These are phyloP conservation scores for Littorina saxatilis DNA, from an alignment of 1,140 invertebrate species.

Conservation along the genomic window DNA sequence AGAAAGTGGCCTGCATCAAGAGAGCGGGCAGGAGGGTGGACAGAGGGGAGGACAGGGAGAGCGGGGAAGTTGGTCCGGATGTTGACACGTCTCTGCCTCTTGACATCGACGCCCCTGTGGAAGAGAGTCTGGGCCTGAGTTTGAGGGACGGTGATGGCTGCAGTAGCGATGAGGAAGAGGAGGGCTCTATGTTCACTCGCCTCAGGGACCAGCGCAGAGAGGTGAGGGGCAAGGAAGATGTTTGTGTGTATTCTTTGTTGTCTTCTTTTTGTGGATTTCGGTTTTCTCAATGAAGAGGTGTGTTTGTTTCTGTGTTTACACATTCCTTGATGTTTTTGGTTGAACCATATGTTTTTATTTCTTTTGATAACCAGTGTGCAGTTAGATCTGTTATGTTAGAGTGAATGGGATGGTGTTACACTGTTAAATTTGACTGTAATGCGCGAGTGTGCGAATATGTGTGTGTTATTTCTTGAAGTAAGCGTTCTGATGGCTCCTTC, in stretches of 20 bases:
- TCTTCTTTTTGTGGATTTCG: background rate
- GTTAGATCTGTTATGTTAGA: too few species aligned
- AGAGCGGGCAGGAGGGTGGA: background rate
- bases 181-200: slow-evolving; percentile 20
- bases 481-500: too few species aligned
- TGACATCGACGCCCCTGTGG: background rate
- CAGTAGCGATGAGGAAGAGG: slow-evolving; percentile 13
- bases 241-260: background rate
- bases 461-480: too few species aligned
- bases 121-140: background rate
- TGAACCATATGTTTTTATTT: too few species aligned
- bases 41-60: background rate
- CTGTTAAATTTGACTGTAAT: too few species aligned
- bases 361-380: too few species aligned
- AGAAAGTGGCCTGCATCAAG: slow-evolving; percentile 6
- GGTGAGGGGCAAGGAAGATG: background rate
- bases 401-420: too few species aligned
- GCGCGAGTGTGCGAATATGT: too few species aligned
- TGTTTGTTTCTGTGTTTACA: too few species aligned
- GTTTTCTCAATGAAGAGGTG: too few species aligned
- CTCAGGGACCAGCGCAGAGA: slow-evolving; percentile 15
- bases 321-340: too few species aligned
- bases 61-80: background rate
- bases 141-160: background rate
- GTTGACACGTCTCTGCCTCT: slow-evolving; percentile 2